These are phyloP conservation scores for Nomia melanderi DNA, from an alignment of 1,140 invertebrate species.

Conservation along the genomic window DNA sequence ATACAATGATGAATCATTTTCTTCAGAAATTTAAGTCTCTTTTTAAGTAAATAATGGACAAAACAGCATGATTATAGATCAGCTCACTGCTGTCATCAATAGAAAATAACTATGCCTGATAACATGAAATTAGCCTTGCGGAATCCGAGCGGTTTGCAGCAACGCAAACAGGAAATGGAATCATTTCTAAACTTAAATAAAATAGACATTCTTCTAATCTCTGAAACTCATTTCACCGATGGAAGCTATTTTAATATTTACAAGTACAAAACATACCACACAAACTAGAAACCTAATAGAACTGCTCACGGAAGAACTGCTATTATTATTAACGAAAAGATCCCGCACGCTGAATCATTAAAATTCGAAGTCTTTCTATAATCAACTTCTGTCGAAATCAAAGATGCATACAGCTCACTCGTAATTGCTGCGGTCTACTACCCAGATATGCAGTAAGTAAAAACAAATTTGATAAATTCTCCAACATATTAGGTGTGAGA, in stretches of 20 bases:
- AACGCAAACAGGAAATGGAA: background rate
- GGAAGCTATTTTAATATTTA: too few relatives aligned
- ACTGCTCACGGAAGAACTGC: background rate
- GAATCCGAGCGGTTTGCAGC: constrained; percentile 4
- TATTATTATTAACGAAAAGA: constrained; percentile 1
- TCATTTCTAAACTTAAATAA: background rate
- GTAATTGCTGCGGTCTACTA: background rate
- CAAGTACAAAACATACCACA: background rate
- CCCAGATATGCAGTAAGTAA: constrained; percentile 57
- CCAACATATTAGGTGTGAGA: constrained; percentile 67
- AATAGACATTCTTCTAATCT: too few relatives aligned
- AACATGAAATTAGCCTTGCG: background rate
- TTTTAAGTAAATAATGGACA: too few relatives aligned
- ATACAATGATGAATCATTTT: background rate
- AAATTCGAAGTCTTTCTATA: background rate
- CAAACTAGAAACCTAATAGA: background rate
- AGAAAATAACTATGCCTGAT: background rate
- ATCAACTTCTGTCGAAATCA: background rate
- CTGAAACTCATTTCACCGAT: too few relatives aligned
- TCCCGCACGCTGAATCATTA: background rate
- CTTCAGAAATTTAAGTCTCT: background rate
- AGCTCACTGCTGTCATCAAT: background rate
- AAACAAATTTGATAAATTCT: constrained; percentile 65
- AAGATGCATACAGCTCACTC: background rate
- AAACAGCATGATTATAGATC: background rate